phyloP scores from a whole-genome alignment of 2,888 invertebrate genomes.

The Aspidiotus destructor region DNA sequence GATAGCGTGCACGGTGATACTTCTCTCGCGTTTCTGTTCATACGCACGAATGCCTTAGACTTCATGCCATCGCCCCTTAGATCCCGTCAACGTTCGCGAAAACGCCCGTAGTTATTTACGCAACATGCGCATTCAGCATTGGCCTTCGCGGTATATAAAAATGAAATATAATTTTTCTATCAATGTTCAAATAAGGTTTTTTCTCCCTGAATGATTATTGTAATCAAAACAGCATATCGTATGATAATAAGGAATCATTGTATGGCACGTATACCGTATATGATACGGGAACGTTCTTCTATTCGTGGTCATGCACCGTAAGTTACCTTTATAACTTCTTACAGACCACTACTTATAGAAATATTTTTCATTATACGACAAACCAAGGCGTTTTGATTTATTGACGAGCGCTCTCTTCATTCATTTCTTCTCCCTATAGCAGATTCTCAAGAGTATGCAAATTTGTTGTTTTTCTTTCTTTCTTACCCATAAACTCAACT shows the following conservation, averaged over 20 bases:
- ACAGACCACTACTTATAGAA: not conserved
- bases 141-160: not conserved
- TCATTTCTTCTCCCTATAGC: not conserved
- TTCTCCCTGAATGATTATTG: slow-evolving; percentile 14
- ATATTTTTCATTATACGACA: slow-evolving; percentile 1
- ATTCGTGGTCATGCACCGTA: no score
- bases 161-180: slow-evolving; percentile 1
- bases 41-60: no score
- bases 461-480: not conserved
- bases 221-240: slow-evolving; percentile 26
- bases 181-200: slow-evolving; percentile 1
- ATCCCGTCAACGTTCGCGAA: no score
- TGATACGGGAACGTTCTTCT: no score
- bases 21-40: no score
- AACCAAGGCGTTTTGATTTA: slow-evolving; percentile 8
- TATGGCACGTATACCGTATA: not conserved
- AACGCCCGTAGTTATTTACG: no score
- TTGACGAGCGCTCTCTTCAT: not conserved
- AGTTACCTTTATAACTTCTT: no score
- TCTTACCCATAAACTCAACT: not conserved
- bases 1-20: no score
- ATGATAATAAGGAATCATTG: slow-evolving; percentile 28
- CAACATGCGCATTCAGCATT: no score
- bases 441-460: slow-evolving; percentile 4
- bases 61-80: no score